These are phyloP conservation scores for Toxotes chatareus DNA, from an alignment of 2,113 vertebrate genomes.

Conservation along the genomic window DNA sequence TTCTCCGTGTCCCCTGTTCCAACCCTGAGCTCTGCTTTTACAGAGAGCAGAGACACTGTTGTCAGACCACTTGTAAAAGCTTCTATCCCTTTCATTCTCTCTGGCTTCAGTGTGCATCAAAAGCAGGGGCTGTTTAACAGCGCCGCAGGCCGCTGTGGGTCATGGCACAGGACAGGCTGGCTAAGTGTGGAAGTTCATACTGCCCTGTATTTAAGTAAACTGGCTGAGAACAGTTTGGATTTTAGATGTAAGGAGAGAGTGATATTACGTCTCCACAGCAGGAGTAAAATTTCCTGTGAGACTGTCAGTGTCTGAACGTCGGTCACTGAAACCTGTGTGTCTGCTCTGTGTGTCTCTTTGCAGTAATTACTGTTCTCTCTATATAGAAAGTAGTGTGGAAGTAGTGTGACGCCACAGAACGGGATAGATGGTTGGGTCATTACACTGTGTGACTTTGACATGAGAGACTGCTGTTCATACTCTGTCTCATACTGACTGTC, in stretches of 20 bases:
- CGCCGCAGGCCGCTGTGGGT: constrained; percentile 41
- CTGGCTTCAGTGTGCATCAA: constrained; percentile 47
- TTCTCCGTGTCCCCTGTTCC: constrained; percentile 29
- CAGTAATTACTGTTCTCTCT: not conserved
- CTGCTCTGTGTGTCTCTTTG: not conserved
- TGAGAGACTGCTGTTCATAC: not conserved
- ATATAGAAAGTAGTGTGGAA: too few relatives aligned
- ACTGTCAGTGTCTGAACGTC: not conserved
- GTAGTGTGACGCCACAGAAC: not conserved
- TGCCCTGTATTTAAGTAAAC: constrained; percentile 27
- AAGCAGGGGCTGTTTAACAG: constrained; percentile 59
- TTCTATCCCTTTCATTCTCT: constrained; percentile 54
- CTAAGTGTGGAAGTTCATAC: constrained; percentile 37
- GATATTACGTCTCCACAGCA: constrained; percentile 44
- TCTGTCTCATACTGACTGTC: not conserved
- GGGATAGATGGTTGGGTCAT: not conserved
- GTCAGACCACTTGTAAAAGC: constrained; percentile 68
- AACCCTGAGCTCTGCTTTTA: constrained; percentile 64
- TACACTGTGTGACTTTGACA: not conserved
- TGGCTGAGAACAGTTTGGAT: constrained; percentile 26
- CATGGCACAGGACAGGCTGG: constrained; percentile 43
- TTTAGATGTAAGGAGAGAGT: constrained; percentile 21
- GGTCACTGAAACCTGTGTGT: not conserved
- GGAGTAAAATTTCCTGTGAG: constrained; percentile 10
- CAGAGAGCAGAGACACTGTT: constrained; percentile 61